Conservation (phyloP, 1,140 invertebrate species). For the Drosophila watanabei region DNA sequence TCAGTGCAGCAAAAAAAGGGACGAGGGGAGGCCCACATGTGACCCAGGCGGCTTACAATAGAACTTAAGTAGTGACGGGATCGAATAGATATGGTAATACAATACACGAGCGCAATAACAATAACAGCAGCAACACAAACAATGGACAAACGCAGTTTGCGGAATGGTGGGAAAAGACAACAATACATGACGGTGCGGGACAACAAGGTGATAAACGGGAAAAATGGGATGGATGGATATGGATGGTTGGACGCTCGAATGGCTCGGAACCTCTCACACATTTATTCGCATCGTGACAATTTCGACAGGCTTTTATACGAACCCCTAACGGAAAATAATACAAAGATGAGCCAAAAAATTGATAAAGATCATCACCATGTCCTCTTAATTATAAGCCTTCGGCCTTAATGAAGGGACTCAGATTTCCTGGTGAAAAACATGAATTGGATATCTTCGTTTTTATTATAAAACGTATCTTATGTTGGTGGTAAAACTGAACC, state of each 20-base stretch:
- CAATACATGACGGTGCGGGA: constrained; percentile 22
- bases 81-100: constrained; percentile 54
- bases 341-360: neutral
- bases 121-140: constrained; percentile 38
- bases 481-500: neutral
- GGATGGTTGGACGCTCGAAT: constrained; percentile 4
- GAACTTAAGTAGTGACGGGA: constrained; percentile 51
- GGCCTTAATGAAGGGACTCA: neutral
- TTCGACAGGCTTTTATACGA: constrained; percentile 5
- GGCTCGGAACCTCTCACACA: constrained; percentile 4
- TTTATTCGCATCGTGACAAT: constrained; percentile 15
- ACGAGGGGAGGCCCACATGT: constrained; percentile 27
- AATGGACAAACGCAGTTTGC: constrained; percentile 35
- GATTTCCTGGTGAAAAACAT: too few relatives aligned
- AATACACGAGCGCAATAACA: constrained; percentile 46
- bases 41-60: constrained; percentile 41
- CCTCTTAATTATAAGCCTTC: too few relatives aligned
- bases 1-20: neutral
- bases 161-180: constrained; percentile 50
- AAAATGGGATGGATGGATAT: constrained; percentile 32
- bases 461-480: too few relatives aligned
- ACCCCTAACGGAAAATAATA: neutral
- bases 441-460: neutral
- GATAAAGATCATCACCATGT: constrained; percentile 7
- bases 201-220: constrained; percentile 43